Evolutionary conservation across 1,140 invertebrate genomes (phyloP).

Genomic region (Condylostylus longicornis): DNA sequence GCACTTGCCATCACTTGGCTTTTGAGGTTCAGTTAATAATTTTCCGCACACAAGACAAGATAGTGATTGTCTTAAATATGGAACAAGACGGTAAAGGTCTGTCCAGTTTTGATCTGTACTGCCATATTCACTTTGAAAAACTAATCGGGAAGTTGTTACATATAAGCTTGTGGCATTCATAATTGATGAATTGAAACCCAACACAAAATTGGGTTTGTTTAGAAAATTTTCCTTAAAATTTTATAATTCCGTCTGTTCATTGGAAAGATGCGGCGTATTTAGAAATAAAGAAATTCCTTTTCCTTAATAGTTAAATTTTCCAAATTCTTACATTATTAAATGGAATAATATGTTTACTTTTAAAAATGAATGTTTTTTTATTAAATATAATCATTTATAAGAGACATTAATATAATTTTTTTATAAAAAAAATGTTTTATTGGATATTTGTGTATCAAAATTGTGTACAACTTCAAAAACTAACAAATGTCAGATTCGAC

Average conservation of each 20-base stretch:
- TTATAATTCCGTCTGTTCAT: not conserved
- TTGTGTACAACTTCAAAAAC: too few species aligned
- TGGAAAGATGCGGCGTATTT: too few species aligned
- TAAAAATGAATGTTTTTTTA: too few species aligned
- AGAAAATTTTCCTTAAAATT: not conserved
- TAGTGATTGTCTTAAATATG: constrained; percentile 69
- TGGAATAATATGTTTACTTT: too few species aligned
- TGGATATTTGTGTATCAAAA: too few species aligned
- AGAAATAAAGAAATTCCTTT: too few species aligned
- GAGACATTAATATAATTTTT: too few species aligned
- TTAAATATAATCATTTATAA: too few species aligned
- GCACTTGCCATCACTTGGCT: constrained; percentile 61
- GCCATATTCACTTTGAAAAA: constrained; percentile 44
- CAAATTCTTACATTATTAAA: too few species aligned
- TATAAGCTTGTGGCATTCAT: constrained; percentile 79
- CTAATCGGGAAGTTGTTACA: constrained; percentile 64
- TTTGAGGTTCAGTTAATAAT: constrained; percentile 64
- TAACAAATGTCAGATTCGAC: too few species aligned
- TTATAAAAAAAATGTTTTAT: too few species aligned
- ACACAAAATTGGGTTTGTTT: not conserved
- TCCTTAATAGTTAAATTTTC: too few species aligned
- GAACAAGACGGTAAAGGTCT: constrained; percentile 67
- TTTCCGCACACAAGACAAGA: constrained; percentile 79
- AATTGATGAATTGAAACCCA: constrained; percentile 13
- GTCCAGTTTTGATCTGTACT: constrained; percentile 54